Conservation (phyloP, 2,797 vertebrate species). For the Syngnathus acus region DNA sequence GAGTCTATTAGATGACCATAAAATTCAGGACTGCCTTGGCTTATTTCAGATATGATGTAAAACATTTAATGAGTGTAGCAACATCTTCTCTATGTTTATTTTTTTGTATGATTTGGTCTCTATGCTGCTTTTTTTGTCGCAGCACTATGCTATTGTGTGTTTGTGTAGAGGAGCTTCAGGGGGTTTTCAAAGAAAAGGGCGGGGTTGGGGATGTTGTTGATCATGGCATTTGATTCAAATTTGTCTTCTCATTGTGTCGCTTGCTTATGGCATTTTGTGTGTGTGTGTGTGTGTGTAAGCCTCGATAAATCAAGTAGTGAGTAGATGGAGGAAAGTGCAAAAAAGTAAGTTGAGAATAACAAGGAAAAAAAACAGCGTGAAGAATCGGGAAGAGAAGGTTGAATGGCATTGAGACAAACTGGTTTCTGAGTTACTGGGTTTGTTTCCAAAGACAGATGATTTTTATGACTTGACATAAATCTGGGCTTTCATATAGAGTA, state of each 20-base stretch:
- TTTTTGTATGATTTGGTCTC: constrained; percentile 14
- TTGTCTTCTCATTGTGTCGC: constrained; percentile 7
- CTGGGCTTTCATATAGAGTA: not conserved
- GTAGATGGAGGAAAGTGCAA: not conserved
- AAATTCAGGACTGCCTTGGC: constrained; percentile 1
- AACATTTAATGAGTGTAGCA: constrained; percentile 3
- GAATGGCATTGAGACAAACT: not conserved
- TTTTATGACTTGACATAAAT: not conserved
- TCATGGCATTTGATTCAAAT: constrained; percentile 42
- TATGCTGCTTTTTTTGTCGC: constrained; percentile 8
- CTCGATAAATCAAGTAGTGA: constrained; percentile 4
- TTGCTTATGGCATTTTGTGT: constrained; percentile 5
- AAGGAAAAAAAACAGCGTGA: too few relatives aligned
- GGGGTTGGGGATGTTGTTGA: constrained; percentile 42
- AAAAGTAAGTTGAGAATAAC: not conserved
- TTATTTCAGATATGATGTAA: not conserved
- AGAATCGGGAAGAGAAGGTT: not conserved
- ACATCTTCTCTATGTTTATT: constrained; percentile 15
- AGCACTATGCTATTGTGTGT: constrained; percentile 10
- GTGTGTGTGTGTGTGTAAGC: constrained; percentile 3
- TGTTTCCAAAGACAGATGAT: not conserved
- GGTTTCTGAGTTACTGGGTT: not conserved
- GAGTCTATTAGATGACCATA: too few relatives aligned
- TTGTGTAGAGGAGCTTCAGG: constrained; percentile 19
- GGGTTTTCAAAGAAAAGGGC: constrained; percentile 32